Evolutionary conservation across 2,113 vertebrate genomes (phyloP).

Genomic region (Ginglymostoma cirratum): DNA sequence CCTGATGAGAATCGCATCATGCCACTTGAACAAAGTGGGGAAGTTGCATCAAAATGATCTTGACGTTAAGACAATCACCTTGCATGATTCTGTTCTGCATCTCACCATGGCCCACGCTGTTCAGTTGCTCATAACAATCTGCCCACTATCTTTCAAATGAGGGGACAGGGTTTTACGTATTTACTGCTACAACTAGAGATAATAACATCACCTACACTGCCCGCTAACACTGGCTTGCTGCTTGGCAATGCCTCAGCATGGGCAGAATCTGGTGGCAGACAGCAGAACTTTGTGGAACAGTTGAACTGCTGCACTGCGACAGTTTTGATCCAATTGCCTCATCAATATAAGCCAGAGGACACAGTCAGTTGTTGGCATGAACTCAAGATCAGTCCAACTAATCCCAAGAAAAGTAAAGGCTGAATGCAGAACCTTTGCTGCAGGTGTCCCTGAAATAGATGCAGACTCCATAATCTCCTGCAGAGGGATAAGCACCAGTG

Average conservation of each 20-base stretch:
- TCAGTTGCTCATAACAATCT: no score
- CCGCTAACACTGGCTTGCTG: not conserved
- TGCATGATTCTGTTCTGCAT: no score
- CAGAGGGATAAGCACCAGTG: not conserved
- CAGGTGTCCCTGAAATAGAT: not conserved
- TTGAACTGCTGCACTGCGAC: not conserved
- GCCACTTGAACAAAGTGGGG: no score
- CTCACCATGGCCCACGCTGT: no score
- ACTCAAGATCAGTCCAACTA: not conserved
- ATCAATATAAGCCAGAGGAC: not conserved
- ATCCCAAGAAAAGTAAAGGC: not conserved
- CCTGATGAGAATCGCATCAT: no score
- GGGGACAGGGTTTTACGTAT: not conserved
- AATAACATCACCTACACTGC: not conserved
- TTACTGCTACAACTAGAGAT: not conserved
- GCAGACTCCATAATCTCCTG: not conserved
- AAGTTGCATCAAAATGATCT: no score
- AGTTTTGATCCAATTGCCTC: not conserved
- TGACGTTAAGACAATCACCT: no score
- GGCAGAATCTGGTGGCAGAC: not conserved
- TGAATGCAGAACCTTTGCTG: not conserved
- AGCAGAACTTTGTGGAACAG: not conserved
- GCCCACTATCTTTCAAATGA: not conserved
- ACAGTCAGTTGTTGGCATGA: not conserved
- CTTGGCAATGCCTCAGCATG: not conserved